These are phyloP conservation scores for Meloe dianella DNA, from an alignment of 2,888 invertebrate genomes.

Conservation along the genomic window DNA sequence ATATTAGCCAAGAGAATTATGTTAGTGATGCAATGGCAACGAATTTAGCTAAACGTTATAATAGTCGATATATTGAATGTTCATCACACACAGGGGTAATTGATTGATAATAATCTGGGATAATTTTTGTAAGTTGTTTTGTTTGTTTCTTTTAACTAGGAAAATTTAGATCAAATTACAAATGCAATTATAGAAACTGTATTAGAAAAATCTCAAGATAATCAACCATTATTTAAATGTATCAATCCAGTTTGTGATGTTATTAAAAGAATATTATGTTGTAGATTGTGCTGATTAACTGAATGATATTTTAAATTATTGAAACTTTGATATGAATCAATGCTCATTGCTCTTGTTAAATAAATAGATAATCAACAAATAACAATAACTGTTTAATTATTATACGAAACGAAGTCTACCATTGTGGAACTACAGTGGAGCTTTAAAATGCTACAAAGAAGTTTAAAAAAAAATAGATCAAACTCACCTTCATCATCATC, in stretches of 20 bases:
- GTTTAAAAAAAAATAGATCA: background rate
- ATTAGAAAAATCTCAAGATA: background rate
- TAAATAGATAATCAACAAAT: background rate
- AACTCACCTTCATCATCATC: no score
- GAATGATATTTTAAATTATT: conserved; percentile 4
- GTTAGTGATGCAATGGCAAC: conserved; percentile 26
- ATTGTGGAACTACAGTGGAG: no score
- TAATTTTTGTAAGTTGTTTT: background rate
- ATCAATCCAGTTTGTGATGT: conserved; percentile 7
- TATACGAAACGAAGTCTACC: no score
- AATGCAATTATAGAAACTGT: conserved; percentile 22
- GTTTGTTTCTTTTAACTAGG: conserved; percentile 13
- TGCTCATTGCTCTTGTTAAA: background rate
- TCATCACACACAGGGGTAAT: conserved; percentile 30
- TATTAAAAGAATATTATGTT: conserved; percentile 9
- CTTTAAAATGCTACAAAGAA: no score
- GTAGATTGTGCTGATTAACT: conserved; percentile 10
- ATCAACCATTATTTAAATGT: background rate
- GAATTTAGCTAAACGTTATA: conserved; percentile 31
- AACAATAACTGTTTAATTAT: no score
- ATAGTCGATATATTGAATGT: conserved; percentile 36
- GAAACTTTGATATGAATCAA: background rate
- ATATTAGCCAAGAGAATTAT: conserved; percentile 30
- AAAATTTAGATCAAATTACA: conserved; percentile 18
- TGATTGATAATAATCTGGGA: no score